A percentile compares a stretch with the other conserved stretches of the same genome.
Conservation (phyloP, 1,140 invertebrate genomes). For the Subanguina moxae region DNA sequence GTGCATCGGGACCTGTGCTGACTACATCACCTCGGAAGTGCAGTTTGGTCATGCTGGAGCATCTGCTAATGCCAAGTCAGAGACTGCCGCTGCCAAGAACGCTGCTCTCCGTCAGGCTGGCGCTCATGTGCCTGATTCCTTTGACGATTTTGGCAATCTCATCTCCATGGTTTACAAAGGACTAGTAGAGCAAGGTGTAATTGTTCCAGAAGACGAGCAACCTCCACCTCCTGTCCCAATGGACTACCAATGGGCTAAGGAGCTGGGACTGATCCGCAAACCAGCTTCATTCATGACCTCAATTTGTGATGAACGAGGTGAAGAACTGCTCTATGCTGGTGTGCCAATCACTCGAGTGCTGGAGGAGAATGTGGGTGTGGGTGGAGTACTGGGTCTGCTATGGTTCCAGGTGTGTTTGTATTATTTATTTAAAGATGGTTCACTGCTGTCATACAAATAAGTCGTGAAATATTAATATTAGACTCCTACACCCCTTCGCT, state of each 20-base stretch:
- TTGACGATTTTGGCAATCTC: constrained; percentile 80
- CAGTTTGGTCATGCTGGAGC: constrained; percentile 99
- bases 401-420: constrained; percentile 83
- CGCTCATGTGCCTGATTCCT: constrained; percentile 82
- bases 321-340: constrained; percentile 93
- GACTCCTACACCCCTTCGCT: too few relatives aligned
- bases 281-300: constrained; percentile 98
- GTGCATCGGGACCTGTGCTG: constrained; percentile 87
- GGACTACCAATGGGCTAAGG: constrained; percentile 98
- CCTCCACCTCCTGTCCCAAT: constrained; percentile 97
- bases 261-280: constrained; percentile 93
- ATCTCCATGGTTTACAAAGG: constrained; percentile 74
- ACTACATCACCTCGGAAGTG: constrained; percentile 65
- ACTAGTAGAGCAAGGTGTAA: constrained; percentile 75
- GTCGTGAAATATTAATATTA: too few relatives aligned
- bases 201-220: constrained; percentile 81
- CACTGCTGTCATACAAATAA: too few relatives aligned
- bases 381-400: constrained; percentile 88
- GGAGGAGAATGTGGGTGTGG: constrained; percentile 79
- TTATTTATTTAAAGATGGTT: neutral
- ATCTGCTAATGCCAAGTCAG: constrained; percentile 87
- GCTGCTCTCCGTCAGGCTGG: constrained; percentile 75
- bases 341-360: constrained; percentile 92
- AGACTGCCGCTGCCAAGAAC: constrained; percentile 91
- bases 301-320: constrained; percentile 96